Conservation (phyloP, 2,113 vertebrate genomes). For the Felis chaus region DNA sequence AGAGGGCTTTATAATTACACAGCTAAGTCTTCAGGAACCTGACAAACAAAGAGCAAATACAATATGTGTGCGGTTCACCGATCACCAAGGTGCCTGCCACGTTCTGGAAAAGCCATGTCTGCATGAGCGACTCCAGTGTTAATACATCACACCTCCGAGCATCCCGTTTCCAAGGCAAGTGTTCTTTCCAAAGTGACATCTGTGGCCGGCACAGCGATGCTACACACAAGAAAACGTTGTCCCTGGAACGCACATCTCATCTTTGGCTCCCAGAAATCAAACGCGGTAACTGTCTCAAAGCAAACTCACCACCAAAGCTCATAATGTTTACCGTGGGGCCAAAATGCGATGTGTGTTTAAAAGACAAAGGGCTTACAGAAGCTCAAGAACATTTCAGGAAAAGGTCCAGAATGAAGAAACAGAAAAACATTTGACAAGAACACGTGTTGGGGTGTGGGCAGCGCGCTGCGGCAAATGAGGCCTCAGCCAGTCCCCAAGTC, state of each 20-base stretch:
- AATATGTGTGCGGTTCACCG: neutral
- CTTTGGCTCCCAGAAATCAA: neutral
- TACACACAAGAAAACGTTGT: neutral
- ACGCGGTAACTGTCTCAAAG: neutral
- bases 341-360: neutral
- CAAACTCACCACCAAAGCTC: neutral
- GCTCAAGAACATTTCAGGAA: neutral
- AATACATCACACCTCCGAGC: neutral
- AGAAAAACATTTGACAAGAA: neutral
- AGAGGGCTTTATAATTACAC: neutral
- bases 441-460: rapidly evolving
- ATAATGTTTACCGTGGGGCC: neutral
- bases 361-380: neutral
- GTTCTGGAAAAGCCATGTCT: neutral
- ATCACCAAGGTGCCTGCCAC: neutral
- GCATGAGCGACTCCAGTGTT: rapidly evolving
- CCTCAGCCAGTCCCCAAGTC: no score
- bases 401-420: neutral
- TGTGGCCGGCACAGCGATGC: neutral
- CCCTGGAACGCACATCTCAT: neutral
- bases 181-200: neutral
- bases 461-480: rapidly evolving
- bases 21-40: neutral
- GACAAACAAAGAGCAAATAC: neutral
- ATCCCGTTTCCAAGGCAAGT: neutral